Evolutionary conservation across 35 echinoderm and acorn worm genomes (phyloP), one percentile per base, ranked within the genome.

Genomic region (Apostichopus parvimensis): DNA sequence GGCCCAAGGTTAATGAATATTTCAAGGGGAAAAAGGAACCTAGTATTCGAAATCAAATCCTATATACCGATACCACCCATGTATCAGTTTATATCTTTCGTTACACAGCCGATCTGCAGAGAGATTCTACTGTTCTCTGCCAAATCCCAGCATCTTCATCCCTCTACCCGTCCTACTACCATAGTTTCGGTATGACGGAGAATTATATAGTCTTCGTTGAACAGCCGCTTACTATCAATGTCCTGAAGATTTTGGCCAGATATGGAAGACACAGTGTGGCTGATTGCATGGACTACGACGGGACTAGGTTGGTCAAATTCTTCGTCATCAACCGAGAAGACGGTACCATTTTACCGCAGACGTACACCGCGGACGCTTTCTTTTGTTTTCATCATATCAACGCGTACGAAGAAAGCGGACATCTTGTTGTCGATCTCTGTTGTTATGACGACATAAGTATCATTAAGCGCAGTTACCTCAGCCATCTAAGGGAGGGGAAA

Each of bases 341-440:
- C 5, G 96, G 96, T 5, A 54, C 90, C 22, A 77, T 92, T 11
- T 11, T 95, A 14, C 9, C 73, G 9, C 92, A 79, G 23, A 77
- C 13, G 71, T 98, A 93, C 73, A 83, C 25, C 17, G 77, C 94
- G 4, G 94, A 98, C 64, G 62, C 94, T 25, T 93, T 98, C 83
- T 95, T 98, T 55, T 87, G 75, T 75, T 98, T 98, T 87, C 96
- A 98, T 90, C 92, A 95, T 55, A 89, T 93, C 80, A 98, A 98
- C 52, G 94, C 96, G 1, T 98, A 85, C 54, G 96, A 98, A 71
- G 86, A 94, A 1, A 90, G 86, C 56, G 93, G 77, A 15, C 77
- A 94, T 78, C 79, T 98, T 21, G 92, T 95, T 2, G 60, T 98
- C 6, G 96, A 98, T 62, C n/a, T 98, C 22, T 93, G 92, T 84